Percentiles rank a stretch among this genome's conserved stretches.
These are phyloP conservation scores for Ecdyonurus torrentis DNA, from an alignment of 2,888 invertebrate genomes.

Conservation along the genomic window DNA sequence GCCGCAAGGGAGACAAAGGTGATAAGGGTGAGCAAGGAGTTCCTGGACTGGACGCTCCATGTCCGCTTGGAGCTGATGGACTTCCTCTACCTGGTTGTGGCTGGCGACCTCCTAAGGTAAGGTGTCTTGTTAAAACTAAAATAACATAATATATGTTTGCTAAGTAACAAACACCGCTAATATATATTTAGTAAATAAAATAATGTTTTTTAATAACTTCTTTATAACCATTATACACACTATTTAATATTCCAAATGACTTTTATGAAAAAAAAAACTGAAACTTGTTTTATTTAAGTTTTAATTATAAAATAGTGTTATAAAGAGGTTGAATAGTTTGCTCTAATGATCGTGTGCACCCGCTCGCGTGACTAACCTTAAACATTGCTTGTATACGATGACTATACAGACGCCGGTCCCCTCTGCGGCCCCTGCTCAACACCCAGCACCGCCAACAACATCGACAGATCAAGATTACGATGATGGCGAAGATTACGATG, in stretches of 20 bases:
- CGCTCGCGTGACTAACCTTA: background rate
- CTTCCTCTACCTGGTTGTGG: constrained; percentile 92
- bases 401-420: background rate
- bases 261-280: no score
- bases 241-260: no score
- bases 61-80: constrained; percentile 90
- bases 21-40: constrained; percentile 92
- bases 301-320: no score
- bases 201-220: no score
- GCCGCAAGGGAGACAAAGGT: constrained; percentile 81
- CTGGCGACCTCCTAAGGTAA: constrained; percentile 76
- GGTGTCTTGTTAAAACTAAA: no score
- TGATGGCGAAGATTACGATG: background rate
- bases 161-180: no score
- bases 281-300: no score
- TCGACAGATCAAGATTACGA: background rate
- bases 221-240: no score
- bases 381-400: background rate
- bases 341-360: no score
- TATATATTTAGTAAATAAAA: no score
- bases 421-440: background rate
- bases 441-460: background rate
- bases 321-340: no score
- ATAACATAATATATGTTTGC: no score
- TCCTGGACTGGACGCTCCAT: constrained; percentile 96